Base-by-base conservation (phyloP, 2,888 invertebrate species). In the Cosmorhoe ocellata region DNA sequence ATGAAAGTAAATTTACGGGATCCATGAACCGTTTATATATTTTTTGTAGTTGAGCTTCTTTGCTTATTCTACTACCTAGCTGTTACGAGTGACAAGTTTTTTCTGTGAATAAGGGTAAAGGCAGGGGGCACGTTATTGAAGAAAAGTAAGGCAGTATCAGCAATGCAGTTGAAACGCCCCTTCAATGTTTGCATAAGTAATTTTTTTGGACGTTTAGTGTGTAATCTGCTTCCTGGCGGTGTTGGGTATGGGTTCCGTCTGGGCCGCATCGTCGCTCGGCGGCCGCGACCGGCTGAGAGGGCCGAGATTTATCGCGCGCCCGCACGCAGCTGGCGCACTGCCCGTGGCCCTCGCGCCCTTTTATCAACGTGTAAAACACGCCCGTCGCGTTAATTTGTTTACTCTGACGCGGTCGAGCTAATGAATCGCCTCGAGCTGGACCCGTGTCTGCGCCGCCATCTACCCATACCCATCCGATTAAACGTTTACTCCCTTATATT, bases 381-480 rank as follows among this genome's bases (percentile, higher is more conserved):
- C 74, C 84, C 82, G 81, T 76, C 77, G 80, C 71, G 87, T 87
- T 89, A 90, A 90, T 89, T 90, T 89, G 90, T 90, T 89, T 90
- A 86, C 81, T 82, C 83, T 84, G 80, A 85, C 84, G 82, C 87
- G 85, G 76, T 75, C 76, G 76, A 77, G 73, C 84, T 89, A 90
- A 90, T 90, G 89, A 90, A 90, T 88, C 81, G 87, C 86, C 82
- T 71, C 78, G 68, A 79, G 84, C 79, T 76, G 70, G 79, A 85
- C 85, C 88, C 86, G 72, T 80, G 83, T 84, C 81, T 79, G 72
- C 78, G 76, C 77, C 71, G 76, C 71, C 38, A 44, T 44, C 41
- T 34, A 44, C 44, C 43, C 38, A 34, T 36, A 50, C 33, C 30
- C 72, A 74, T 74, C 65, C 76, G 76, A 82, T 85, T 84, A 81